phyloP scores from a whole-genome alignment of 2,888 invertebrate genomes.

The Tiliacea aurago region DNA sequence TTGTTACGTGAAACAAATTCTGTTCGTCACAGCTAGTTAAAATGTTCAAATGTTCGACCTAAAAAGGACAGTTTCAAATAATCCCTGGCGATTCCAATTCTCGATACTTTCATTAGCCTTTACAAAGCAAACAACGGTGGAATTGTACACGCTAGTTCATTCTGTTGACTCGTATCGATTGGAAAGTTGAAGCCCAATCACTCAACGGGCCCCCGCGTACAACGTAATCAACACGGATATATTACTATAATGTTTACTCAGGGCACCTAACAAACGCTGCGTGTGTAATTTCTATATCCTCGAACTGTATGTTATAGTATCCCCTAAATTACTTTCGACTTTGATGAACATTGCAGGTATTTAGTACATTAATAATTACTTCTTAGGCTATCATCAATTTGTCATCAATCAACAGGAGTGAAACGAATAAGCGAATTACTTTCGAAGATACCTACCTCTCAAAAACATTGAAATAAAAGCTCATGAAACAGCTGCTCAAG shows the following conservation, averaged over 20 bases:
- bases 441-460: slow-evolving; percentile 28
- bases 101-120: slow-evolving; percentile 65
- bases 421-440: slow-evolving; percentile 39
- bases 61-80: slow-evolving; percentile 51
- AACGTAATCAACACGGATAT: slow-evolving; percentile 68
- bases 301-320: slow-evolving; percentile 19
- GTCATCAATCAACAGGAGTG: slow-evolving; percentile 32
- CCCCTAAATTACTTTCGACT: slow-evolving; percentile 24
- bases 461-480: slow-evolving; percentile 52
- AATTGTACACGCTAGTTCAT: slow-evolving; percentile 58
- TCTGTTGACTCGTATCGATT: slow-evolving; percentile 70
- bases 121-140: slow-evolving; percentile 62
- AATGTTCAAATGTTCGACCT: slow-evolving; percentile 16
- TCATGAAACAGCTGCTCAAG: slow-evolving; percentile 35
- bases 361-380: slow-evolving; percentile 7
- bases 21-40: slow-evolving; percentile 25
- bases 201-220: slow-evolving; percentile 64
- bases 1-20: slow-evolving; percentile 21
- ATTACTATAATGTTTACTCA: slow-evolving; percentile 67
- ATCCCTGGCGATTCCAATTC: slow-evolving; percentile 39
- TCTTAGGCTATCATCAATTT: slow-evolving; percentile 27
- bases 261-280: slow-evolving; percentile 58
- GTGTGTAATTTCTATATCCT: slow-evolving; percentile 24
- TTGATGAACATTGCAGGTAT: slow-evolving; percentile 6
- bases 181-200: slow-evolving; percentile 70